phyloP scores from a whole-genome alignment of 2,888 invertebrate species.

The Caenorhabditis japonica region DNA sequence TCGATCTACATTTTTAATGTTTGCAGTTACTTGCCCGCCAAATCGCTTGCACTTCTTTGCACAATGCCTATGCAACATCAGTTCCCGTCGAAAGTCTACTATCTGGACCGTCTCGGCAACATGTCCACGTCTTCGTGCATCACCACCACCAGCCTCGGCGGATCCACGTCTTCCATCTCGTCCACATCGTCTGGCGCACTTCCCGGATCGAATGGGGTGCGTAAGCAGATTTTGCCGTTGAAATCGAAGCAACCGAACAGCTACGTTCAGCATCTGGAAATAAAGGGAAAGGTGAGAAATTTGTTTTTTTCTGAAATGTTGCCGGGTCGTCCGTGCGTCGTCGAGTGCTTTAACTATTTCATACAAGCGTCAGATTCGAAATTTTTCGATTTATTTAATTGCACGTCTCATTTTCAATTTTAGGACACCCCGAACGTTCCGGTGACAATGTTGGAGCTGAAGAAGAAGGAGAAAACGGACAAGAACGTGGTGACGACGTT shows the following conservation, averaged over 20 bases:
- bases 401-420: too few relatives aligned
- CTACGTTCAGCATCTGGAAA: slow-evolving; percentile 34
- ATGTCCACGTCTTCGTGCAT: slow-evolving; percentile 35
- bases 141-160: slow-evolving; percentile 2
- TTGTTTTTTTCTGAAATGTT: slow-evolving; percentile 8
- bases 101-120: slow-evolving; percentile 45
- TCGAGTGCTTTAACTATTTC: too few relatives aligned
- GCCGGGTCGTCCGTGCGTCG: too few relatives aligned
- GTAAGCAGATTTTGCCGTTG: slow-evolving; percentile 45
- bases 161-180: slow-evolving; percentile 4
- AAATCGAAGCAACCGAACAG: slow-evolving; percentile 32
- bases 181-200: not conserved
- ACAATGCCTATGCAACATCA: slow-evolving; percentile 7
- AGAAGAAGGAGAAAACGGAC: slow-evolving; percentile 36
- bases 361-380: too few relatives aligned
- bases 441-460: slow-evolving; percentile 46
- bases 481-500: slow-evolving; percentile 39
- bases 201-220: slow-evolving; percentile 1
- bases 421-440: slow-evolving; percentile 6
- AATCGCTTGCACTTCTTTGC: not conserved
- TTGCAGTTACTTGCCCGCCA: not conserved
- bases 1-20: not conserved
- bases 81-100: slow-evolving; percentile 25
- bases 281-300: slow-evolving; percentile 27
- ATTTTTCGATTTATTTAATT: too few relatives aligned